Percentiles rank a stretch among this genome's conserved stretches.
phyloP scores from a whole-genome alignment of 1,140 invertebrate species.

The Ooceraea biroi region DNA sequence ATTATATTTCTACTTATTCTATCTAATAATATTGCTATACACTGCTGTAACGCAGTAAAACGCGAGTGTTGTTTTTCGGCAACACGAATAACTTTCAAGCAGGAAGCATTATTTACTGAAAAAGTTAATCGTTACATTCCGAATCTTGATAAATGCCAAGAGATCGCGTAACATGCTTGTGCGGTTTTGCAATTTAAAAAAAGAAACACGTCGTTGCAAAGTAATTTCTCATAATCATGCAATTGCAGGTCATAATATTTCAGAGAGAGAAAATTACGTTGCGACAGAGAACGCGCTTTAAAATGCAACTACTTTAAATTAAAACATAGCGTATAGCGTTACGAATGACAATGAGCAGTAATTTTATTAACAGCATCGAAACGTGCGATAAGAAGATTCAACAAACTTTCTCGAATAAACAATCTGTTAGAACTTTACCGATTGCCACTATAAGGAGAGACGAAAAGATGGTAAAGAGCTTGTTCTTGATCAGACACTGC shows the following conservation, averaged over 20 bases:
- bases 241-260: constrained; percentile 1
- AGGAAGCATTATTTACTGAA: background rate
- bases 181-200: background rate
- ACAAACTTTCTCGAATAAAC: constrained; percentile 71
- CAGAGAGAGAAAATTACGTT: constrained; percentile 15
- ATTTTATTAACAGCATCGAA: constrained; percentile 30
- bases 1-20: constrained; percentile 9
- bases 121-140: background rate
- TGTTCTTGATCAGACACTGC: constrained; percentile 89
- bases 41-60: background rate
- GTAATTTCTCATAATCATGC: background rate
- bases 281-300: no score
- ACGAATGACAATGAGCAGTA: constrained; percentile 1
- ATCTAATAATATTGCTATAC: background rate
- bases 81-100: background rate
- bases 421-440: constrained; percentile 83
- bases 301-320: constrained; percentile 46
- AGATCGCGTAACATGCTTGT: background rate
- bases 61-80: background rate
- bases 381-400: constrained; percentile 50
- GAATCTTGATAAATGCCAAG: background rate
- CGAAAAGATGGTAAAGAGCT: constrained; percentile 88
- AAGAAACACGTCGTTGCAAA: constrained; percentile 9
- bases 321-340: constrained; percentile 24
- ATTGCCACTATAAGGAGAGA: constrained; percentile 86